These are phyloP conservation scores for Alitta virens DNA, from an alignment of 2,888 invertebrate genomes.

Conservation along the genomic window DNA sequence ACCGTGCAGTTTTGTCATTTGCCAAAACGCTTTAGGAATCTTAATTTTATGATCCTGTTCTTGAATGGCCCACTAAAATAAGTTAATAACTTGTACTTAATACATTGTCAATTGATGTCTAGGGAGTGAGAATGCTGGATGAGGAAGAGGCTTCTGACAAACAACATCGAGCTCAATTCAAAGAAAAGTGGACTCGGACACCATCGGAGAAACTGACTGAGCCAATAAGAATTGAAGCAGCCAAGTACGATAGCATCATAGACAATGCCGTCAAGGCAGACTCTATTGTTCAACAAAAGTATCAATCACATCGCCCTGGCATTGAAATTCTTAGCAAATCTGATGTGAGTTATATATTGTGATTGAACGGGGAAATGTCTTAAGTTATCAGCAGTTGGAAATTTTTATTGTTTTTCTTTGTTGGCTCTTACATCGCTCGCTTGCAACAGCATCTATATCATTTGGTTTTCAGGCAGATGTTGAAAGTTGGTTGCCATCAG, in stretches of 20 bases:
- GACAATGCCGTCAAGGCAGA: conserved; percentile 82
- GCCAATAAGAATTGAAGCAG: conserved; percentile 76
- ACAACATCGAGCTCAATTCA: conserved; percentile 83
- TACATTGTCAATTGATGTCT: too few relatives aligned
- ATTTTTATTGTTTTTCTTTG: too few relatives aligned
- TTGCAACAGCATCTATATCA: too few relatives aligned
- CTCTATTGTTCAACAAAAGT: conserved; percentile 82
- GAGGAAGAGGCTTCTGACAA: conserved; percentile 91
- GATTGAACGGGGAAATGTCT: too few relatives aligned
- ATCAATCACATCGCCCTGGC: conserved; percentile 71
- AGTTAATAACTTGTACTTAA: background rate
- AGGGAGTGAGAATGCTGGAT: conserved; percentile 66
- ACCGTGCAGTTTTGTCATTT: too few relatives aligned
- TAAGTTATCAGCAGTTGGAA: too few relatives aligned
- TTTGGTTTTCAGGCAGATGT: conserved; percentile 47
- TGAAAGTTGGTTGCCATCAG: conserved; percentile 46
- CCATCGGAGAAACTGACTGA: conserved; percentile 84
- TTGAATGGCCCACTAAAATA: background rate
- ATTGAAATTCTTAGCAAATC: conserved; percentile 79
- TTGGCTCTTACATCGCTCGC: too few relatives aligned
- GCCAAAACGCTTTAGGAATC: too few relatives aligned
- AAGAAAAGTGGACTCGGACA: conserved; percentile 88
- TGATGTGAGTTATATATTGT: conserved; percentile 61
- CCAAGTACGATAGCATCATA: conserved; percentile 85
- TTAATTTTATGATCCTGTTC: too few relatives aligned